Evolutionary conservation across 2,113 vertebrate species (phyloP).

Genomic region (Dicentrarchus labrax): DNA sequence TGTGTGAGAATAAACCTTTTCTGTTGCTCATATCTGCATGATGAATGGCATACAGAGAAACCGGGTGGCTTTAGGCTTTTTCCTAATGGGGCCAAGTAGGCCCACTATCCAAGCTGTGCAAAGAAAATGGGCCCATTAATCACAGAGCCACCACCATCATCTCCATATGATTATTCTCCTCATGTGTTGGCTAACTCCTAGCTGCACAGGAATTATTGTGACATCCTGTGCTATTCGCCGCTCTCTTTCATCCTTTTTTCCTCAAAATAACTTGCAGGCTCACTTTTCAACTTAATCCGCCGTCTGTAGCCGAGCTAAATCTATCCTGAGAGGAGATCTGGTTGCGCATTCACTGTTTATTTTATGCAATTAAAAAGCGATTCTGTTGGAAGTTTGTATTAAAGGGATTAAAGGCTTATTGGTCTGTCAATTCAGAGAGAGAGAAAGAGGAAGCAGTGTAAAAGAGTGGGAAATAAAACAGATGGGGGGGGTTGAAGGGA

Average conservation of each 20-base stretch:
- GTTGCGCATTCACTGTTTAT: slow-evolving; percentile 62
- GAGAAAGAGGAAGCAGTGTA: slow-evolving; percentile 36
- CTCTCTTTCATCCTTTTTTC: slow-evolving; percentile 43
- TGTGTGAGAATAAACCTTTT: slow-evolving; percentile 46
- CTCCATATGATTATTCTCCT: slow-evolving; percentile 80
- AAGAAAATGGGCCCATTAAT: slow-evolving; percentile 82
- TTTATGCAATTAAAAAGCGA: slow-evolving; percentile 76
- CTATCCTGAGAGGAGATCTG: slow-evolving; percentile 67
- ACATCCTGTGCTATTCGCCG: slow-evolving; percentile 44
- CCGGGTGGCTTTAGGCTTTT: slow-evolving; percentile 74
- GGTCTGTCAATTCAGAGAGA: slow-evolving; percentile 55
- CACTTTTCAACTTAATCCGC: slow-evolving; percentile 72
- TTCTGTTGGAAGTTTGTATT: slow-evolving; percentile 73
- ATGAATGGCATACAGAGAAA: slow-evolving; percentile 70
- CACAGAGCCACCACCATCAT: slow-evolving; percentile 78
- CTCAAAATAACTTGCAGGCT: slow-evolving; percentile 64
- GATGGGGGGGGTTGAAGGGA: slow-evolving; percentile 11
- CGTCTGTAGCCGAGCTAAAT: slow-evolving; percentile 64
- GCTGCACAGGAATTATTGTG: slow-evolving; percentile 68
- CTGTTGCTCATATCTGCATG: slow-evolving; percentile 67
- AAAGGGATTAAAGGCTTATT: slow-evolving; percentile 75
- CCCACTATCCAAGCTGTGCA: slow-evolving; percentile 78
- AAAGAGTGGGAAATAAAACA: slow-evolving; percentile 41
- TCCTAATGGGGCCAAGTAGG: slow-evolving; percentile 81
- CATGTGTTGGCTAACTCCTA: slow-evolving; percentile 64